Evolutionary conservation across 2,797 vertebrate genomes (phyloP).

Genomic region (Taeniopygia guttata): DNA sequence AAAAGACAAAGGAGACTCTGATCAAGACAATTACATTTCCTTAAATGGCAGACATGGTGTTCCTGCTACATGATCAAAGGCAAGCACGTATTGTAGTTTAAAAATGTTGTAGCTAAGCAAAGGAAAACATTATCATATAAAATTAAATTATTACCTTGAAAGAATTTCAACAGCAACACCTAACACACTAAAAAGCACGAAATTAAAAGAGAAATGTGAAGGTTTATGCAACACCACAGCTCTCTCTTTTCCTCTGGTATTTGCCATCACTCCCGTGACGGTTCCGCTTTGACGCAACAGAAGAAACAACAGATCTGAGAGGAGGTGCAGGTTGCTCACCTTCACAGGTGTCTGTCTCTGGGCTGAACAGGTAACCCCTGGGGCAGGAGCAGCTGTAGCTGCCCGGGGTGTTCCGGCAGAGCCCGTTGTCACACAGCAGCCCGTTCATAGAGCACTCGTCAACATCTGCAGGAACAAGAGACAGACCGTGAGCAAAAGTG

Average conservation of each 20-base stretch:
- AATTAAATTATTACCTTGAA: not conserved
- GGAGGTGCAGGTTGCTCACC: conserved; percentile 55
- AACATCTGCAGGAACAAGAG: conserved; percentile 76
- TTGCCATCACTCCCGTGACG: fast-evolving
- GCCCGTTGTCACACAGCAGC: conserved; percentile 88
- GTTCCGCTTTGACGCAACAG: fast-evolving
- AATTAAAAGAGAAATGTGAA: not conserved
- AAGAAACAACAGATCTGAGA: not conserved
- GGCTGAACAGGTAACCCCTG: conserved; percentile 74
- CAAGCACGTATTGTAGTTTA: not conserved
- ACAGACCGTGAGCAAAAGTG: not conserved
- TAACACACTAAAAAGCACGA: not conserved
- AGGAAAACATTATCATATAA: not conserved
- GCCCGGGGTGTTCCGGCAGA: conserved; percentile 87
- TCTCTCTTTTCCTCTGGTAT: not conserved
- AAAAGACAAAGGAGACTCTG: not conserved
- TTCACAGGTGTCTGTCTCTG: conserved; percentile 76
- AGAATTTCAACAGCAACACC: not conserved
- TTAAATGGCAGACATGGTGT: not conserved
- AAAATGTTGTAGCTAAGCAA: not conserved
- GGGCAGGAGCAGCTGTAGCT: conserved; percentile 87
- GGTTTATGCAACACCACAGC: not conserved
- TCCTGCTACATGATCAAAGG: not conserved
- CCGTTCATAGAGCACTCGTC: conserved; percentile 88
- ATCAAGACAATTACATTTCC: not conserved